Evolutionary conservation across 1,140 invertebrate genomes (phyloP).

Genomic region (Micrasema longulum): DNA sequence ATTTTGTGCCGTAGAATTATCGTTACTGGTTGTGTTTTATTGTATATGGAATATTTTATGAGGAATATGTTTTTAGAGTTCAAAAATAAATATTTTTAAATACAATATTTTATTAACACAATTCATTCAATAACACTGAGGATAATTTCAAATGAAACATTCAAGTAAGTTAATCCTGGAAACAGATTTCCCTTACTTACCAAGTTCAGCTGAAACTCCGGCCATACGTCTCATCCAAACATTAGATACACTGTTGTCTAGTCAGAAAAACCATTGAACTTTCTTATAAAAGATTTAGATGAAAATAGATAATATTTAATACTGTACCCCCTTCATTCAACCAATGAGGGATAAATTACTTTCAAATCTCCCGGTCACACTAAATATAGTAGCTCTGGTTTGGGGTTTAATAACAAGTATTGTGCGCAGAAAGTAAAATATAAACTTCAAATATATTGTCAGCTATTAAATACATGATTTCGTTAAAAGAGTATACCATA

Average conservation of each 20-base stretch:
- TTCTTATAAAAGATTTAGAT: slow-evolving; percentile 50
- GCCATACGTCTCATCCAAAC: slow-evolving; percentile 68
- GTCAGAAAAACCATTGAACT: slow-evolving; percentile 48
- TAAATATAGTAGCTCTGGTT: slow-evolving; percentile 33
- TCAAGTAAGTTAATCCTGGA: slow-evolving; percentile 50
- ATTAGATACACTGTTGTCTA: slow-evolving; percentile 68
- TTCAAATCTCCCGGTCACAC: slow-evolving; percentile 47
- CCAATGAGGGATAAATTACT: slow-evolving; percentile 44
- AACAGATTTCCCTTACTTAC: slow-evolving; percentile 43
- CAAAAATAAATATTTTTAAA: too few species aligned
- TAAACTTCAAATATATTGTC: slow-evolving; percentile 30
- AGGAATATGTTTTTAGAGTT: too few species aligned
- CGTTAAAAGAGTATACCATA: slow-evolving; percentile 28
- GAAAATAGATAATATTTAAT: slow-evolving; percentile 53
- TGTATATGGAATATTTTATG: too few species aligned
- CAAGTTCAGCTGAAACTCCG: slow-evolving; percentile 67
- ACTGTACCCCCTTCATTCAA: slow-evolving; percentile 49
- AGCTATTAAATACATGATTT: too few species aligned
- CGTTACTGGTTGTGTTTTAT: too few species aligned
- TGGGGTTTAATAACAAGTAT: slow-evolving; percentile 47
- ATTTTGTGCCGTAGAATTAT: too few species aligned
- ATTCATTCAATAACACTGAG: slow-evolving; percentile 71
- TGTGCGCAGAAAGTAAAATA: slow-evolving; percentile 61
- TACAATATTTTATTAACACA: slow-evolving; percentile 72
- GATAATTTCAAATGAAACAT: slow-evolving; percentile 67